These are phyloP conservation scores for Rambutsinella grinnellia DNA, from an alignment of 2,888 invertebrate species.

Conservation along the genomic window DNA sequence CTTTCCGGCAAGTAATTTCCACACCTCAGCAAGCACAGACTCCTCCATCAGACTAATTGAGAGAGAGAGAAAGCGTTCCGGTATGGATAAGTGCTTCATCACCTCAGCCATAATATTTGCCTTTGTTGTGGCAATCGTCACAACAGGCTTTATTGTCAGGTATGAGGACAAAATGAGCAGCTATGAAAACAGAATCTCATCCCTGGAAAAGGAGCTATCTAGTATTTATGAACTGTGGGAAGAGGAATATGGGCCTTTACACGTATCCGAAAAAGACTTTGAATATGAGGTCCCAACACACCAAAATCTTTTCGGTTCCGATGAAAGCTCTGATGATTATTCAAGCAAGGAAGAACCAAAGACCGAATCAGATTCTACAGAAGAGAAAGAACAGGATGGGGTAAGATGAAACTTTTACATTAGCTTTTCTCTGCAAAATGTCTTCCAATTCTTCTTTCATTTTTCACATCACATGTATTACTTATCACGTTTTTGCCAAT, in stretches of 20 bases:
- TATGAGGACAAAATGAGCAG: conserved; percentile 58
- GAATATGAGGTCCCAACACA: conserved; percentile 49
- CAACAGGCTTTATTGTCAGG: conserved; percentile 52
- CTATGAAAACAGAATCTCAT: conserved; percentile 54
- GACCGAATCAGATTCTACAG: conserved; percentile 19
- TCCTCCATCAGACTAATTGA: conserved; percentile 28
- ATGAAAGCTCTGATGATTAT: conserved; percentile 50
- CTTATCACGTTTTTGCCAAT: no score
- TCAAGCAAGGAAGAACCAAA: conserved; percentile 52
- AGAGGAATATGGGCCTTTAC: conserved; percentile 40
- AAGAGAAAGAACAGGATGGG: conserved; percentile 49
- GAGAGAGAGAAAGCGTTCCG: conserved; percentile 20
- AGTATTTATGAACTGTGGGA: conserved; percentile 42
- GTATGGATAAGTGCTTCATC: conserved; percentile 55
- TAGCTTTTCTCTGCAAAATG: not conserved
- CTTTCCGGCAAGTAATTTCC: conserved; percentile 51
- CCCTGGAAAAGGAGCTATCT: conserved; percentile 53
- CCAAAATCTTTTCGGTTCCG: conserved; percentile 22
- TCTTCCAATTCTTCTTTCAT: not conserved
- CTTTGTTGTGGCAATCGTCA: conserved; percentile 56
- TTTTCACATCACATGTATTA: not conserved
- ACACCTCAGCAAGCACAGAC: conserved; percentile 34
- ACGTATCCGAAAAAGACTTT: conserved; percentile 44
- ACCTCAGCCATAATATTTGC: conserved; percentile 51
- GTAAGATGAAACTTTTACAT: conserved; percentile 32